Percentiles rank a stretch among this genome's conserved stretches.
Evolutionary conservation across 2,888 invertebrate species (phyloP).

Genomic region (Harpalus rubripes): DNA sequence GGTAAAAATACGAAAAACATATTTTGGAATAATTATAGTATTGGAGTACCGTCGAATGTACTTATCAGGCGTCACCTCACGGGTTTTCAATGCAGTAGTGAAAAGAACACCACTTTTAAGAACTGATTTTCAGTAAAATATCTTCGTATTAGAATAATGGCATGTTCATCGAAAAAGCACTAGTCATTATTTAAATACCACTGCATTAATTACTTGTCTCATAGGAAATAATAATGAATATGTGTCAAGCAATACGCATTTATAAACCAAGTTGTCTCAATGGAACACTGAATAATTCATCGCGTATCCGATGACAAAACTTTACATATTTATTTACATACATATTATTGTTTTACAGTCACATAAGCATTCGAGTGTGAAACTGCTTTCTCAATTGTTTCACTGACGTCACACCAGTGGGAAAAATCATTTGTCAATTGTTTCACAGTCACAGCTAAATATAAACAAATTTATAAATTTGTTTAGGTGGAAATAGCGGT

Average conservation of each 20-base stretch:
- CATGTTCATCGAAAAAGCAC: background rate
- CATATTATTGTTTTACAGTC: constrained; percentile 32
- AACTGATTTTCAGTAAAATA: background rate
- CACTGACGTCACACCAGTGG: constrained; percentile 61
- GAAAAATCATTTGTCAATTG: constrained; percentile 47
- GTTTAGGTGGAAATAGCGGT: background rate
- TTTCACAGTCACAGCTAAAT: constrained; percentile 55
- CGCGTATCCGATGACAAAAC: constrained; percentile 29
- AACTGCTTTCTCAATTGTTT: constrained; percentile 62
- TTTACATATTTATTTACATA: constrained; percentile 47
- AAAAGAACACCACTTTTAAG: too few species aligned
- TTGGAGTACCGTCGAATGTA: too few species aligned
- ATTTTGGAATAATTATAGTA: too few species aligned
- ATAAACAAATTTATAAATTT: constrained; percentile 27
- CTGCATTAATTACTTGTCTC: constrained; percentile 9
- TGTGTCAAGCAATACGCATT: constrained; percentile 13
- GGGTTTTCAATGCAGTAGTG: too few species aligned
- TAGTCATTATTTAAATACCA: constrained; percentile 24
- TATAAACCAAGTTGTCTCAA: background rate
- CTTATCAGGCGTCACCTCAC: too few species aligned
- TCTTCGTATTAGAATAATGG: background rate
- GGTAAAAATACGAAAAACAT: too few species aligned
- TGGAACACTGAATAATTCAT: constrained; percentile 35
- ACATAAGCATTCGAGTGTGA: constrained; percentile 30
- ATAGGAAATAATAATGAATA: constrained; percentile 26